Evolutionary conservation across 2,113 vertebrate genomes (phyloP), one percentile per base, ranked within the genome.

Genomic region (Mobula hypostoma): DNA sequence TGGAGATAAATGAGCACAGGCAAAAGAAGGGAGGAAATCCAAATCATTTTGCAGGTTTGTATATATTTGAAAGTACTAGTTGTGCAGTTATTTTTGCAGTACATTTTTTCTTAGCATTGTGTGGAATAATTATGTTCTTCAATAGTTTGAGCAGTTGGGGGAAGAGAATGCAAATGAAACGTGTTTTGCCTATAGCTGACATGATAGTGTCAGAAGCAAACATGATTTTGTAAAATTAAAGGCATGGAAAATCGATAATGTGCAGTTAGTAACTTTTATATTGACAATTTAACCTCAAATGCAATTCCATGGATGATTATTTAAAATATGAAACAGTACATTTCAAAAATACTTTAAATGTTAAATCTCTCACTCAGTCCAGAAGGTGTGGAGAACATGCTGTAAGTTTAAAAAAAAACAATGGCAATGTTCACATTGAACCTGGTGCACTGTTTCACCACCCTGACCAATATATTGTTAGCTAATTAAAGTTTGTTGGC

Each of bases 21-120:
- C 68, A 74, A 56, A 93, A 40, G 63, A 92, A 72, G 91, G 70
- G 36, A 74, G 32, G 56, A 24, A 93, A 72, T 56, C 8, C 4
- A 24, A 19, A 93, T 93, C 19, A 48, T 93, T 76, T 68, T 74
- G 40, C 91, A 93, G 70, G 91, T 93, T 40, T 93, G 90, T 90
- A 36, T 90, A 19, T 68, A 36, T 93, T 21, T 83, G 19, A 19
- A 83, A 83, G 36, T 56, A 56, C 36, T 11, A 83, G 17, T 56
- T 19, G 3, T 56, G 19, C 29, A 87, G 11, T 87, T 87, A 48
- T 87, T 58, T 40, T 83, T 19, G 19, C 36, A 56, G 4, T 17
- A 48, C 48, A 29, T 80, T 29, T 83, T 56, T 21, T 58, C 2
- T 61, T 87, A 56, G 12, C 21, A 29, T 77, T 29, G 74, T 7